Conservation (phyloP, 2,888 invertebrate species). For the Chloroclystis v-ata region DNA sequence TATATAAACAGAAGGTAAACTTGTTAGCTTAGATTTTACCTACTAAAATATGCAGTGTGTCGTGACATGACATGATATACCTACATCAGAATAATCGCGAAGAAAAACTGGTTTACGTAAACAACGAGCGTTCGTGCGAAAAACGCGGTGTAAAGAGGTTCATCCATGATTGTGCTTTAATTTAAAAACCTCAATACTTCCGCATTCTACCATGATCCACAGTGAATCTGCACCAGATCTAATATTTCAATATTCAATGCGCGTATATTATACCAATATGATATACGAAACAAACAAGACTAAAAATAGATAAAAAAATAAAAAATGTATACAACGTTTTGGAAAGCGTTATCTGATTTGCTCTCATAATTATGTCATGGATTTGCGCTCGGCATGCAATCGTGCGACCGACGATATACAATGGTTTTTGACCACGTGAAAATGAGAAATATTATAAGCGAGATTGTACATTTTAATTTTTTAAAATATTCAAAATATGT, state of each 20-base stretch:
- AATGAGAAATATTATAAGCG: constrained; percentile 53
- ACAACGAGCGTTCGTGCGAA: too few relatives aligned
- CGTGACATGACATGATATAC: background rate
- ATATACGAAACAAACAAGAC: background rate
- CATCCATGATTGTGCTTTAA: too few relatives aligned
- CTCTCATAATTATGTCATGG: constrained; percentile 31
- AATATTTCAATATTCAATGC: too few relatives aligned
- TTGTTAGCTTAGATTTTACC: background rate
- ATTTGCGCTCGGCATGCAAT: constrained; percentile 26
- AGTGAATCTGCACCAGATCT: too few relatives aligned
- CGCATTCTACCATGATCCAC: too few relatives aligned
- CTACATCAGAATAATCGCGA: too few relatives aligned
- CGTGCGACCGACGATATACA: constrained; percentile 27
- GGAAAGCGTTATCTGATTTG: background rate
- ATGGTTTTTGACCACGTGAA: constrained; percentile 46
- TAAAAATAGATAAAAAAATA: background rate
- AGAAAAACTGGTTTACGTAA: too few relatives aligned
- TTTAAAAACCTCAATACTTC: too few relatives aligned
- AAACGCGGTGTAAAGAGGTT: too few relatives aligned
- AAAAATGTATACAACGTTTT: background rate
- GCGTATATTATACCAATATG: too few relatives aligned
- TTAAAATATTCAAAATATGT: background rate
- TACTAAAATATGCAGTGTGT: background rate
- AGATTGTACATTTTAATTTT: background rate
- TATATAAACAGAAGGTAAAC: background rate